phyloP scores from a whole-genome alignment of 2,888 invertebrate species.

The Brachypterus glaber region DNA sequence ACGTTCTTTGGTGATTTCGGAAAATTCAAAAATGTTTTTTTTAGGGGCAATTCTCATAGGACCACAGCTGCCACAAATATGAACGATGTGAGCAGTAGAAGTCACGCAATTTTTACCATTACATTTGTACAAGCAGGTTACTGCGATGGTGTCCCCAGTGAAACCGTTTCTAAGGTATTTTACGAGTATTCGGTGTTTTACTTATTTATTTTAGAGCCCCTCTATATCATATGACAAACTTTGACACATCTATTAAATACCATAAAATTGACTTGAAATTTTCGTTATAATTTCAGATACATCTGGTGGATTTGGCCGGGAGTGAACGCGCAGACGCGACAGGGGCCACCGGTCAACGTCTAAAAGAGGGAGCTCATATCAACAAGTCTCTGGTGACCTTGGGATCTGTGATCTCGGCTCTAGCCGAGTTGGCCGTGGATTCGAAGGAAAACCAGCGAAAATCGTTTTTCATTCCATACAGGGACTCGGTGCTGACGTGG shows the following conservation, averaged over 20 bases:
- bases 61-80: constrained; percentile 85
- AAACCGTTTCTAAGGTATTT: constrained; percentile 77
- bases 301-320: constrained; percentile 82
- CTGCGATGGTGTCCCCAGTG: constrained; percentile 78
- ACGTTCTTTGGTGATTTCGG: too few species aligned
- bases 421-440: constrained; percentile 54
- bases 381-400: constrained; percentile 83
- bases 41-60: constrained; percentile 72
- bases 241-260: too few species aligned
- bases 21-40: too few species aligned
- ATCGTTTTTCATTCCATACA: constrained; percentile 70
- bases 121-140: constrained; percentile 82
- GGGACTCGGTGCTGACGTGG: constrained; percentile 84
- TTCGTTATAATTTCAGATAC: constrained; percentile 49
- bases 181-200: too few species aligned
- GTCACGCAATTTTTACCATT: constrained; percentile 86
- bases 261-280: too few species aligned
- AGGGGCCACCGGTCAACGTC: constrained; percentile 80
- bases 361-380: constrained; percentile 85
- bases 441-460: constrained; percentile 30
- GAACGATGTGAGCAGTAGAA: constrained; percentile 86
- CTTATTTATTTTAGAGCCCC: too few species aligned
- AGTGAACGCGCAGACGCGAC: constrained; percentile 84
- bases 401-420: constrained; percentile 77
- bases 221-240: too few species aligned